Conservation (phyloP, 2,888 invertebrate genomes). For the Chaitophorus viminalis region DNA sequence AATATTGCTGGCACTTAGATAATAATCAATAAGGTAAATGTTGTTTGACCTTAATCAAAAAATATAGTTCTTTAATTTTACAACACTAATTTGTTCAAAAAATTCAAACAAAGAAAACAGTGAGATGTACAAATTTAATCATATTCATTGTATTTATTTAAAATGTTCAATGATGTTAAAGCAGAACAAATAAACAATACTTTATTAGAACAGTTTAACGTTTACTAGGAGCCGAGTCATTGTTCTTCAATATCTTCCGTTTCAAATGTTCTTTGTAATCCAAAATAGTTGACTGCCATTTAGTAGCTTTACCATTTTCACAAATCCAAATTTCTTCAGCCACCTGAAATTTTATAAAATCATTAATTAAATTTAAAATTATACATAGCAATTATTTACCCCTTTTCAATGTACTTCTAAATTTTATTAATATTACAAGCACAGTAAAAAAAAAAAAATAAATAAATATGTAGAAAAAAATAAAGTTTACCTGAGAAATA, state of each 20-base stretch:
- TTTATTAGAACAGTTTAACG: constrained; percentile 23
- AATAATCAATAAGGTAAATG: neutral
- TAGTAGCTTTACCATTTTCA: constrained; percentile 93
- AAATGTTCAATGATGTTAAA: constrained; percentile 31
- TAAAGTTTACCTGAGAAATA: constrained; percentile 86
- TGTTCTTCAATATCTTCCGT: constrained; percentile 73
- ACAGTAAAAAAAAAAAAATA: too few relatives aligned
- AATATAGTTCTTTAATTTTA: neutral
- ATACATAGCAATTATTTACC: too few relatives aligned
- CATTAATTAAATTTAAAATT: too few relatives aligned
- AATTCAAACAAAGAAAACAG: constrained; percentile 12
- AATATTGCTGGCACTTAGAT: neutral
- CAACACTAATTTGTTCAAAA: neutral
- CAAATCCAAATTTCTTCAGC: constrained; percentile 99
- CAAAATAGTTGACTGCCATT: constrained; percentile 96
- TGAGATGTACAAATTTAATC: neutral
- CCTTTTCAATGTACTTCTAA: too few relatives aligned
- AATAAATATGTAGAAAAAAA: neutral
- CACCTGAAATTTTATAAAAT: constrained; percentile 73
- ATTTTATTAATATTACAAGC: too few relatives aligned
- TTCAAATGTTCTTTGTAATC: constrained; percentile 96
- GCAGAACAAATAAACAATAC: constrained; percentile 13
- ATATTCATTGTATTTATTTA: constrained; percentile 36
- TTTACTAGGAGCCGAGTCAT: constrained; percentile 29
- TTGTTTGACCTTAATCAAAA: neutral